Evolutionary conservation across 2,113 vertebrate genomes (phyloP), one percentile per base, ranked within the genome.

Genomic region (Gracilinanus agilis): DNA sequence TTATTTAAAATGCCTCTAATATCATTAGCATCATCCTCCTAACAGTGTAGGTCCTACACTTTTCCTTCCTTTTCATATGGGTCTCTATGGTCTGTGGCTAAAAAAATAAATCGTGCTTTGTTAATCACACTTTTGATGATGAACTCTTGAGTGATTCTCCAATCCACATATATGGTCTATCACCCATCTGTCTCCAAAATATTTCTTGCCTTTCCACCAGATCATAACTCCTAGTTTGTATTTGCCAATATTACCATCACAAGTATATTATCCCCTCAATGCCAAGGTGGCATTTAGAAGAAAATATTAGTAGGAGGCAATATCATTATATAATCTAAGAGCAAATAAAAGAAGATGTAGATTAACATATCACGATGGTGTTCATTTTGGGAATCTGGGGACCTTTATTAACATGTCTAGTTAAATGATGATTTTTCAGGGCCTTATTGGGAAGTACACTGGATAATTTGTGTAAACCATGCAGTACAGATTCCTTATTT

Each of bases 401-500:
- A 91, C 83, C 95, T 97, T 98, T 90, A 90, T 98, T 97, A 97
- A 55, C 40, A 3, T 53, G 95, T 96, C 98, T 96, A 97, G 97
- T 98, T 98, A 98, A 96, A 95, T 97, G 95, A 58, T 97, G 97
- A 0, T 9, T 98, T n/a, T 95, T 97, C 97, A 97, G 96, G 98
- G 98, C 96, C 97, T 97, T 97, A 97, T 91, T 97, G 97, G 96
- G n/a, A 97, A 97, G 97, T 98, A 96, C 97, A 40, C 98, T 97
- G 98, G 97, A 97, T 98, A 98, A 99, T 98, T 98, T 98, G 97
- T 98, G 98, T 98, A 99, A 99, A 98, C 98, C 97, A 75, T 97
- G 96, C 97, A 95, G 98, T 98, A 98, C 98, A 98, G 98, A 97
- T 98, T 98, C 99, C 99, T 99, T 99, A 98, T 99, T 99, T 99